A percentile compares a stretch with the other conserved stretches of the same genome.
phyloP scores from a whole-genome alignment of 2,113 vertebrate genomes.

The Phrynocephalus versicolor region DNA sequence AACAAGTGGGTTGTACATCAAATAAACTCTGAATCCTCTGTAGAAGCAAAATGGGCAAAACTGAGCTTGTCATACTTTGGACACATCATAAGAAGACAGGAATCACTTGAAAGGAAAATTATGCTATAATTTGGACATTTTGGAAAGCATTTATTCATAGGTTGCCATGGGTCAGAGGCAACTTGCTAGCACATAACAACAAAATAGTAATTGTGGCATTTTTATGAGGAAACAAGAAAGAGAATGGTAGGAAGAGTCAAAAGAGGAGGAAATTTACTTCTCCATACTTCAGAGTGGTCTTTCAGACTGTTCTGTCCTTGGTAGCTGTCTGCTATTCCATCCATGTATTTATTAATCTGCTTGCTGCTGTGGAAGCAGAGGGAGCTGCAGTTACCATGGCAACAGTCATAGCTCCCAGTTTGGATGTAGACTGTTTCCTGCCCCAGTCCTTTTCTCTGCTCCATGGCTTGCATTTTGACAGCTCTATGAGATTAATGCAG shows the following conservation, averaged over 20 bases:
- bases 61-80: no score
- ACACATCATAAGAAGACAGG: no score
- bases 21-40: no score
- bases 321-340: not conserved
- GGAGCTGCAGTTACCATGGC: not conserved
- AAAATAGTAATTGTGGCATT: no score
- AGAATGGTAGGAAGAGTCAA: not conserved
- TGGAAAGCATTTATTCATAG: no score
- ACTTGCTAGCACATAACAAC: no score
- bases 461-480: not conserved
- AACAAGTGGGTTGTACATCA: no score
- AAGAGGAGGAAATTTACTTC: no score
- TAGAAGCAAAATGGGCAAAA: no score
- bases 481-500: not conserved
- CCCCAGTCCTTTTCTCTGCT: not conserved
- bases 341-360: not conserved
- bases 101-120: no score
- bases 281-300: not conserved
- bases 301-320: not conserved
- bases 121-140: no score
- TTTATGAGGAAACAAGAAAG: not conserved
- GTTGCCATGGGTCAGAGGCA: no score
- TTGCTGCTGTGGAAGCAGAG: not conserved
- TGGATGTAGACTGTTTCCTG: not conserved
- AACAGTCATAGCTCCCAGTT: not conserved